Evolutionary conservation across 2,113 vertebrate species (phyloP).

Genomic region (Nibea albiflora): DNA sequence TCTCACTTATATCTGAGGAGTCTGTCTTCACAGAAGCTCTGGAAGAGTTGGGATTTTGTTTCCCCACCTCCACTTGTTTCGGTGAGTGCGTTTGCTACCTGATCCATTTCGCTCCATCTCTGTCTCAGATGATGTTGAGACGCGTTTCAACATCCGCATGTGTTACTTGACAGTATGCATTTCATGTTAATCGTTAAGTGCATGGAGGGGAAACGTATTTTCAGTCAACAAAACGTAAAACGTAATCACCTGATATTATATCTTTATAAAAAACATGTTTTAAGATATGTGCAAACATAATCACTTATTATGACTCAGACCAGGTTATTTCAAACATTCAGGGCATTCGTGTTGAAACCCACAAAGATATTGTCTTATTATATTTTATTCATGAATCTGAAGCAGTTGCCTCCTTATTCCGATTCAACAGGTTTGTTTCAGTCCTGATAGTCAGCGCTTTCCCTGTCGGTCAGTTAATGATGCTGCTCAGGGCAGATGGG

Average conservation of each 20-base stretch:
- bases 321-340: background rate
- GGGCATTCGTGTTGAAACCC: background rate
- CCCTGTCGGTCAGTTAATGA: background rate
- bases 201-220: background rate
- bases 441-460: background rate
- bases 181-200: background rate
- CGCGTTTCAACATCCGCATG: background rate
- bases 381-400: background rate
- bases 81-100: constrained; percentile 45
- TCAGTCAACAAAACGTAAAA: background rate
- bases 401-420: constrained; percentile 17
- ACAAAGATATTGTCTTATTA: background rate
- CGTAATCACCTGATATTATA: background rate
- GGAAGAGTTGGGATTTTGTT: constrained; percentile 44
- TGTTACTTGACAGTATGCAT: background rate
- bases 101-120: background rate
- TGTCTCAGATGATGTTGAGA: background rate
- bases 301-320: background rate
- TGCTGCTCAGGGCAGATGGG: constrained; percentile 11
- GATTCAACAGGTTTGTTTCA: constrained; percentile 72
- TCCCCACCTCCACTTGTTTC: constrained; percentile 36
- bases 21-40: constrained; percentile 31
- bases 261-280: too few species aligned
- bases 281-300: too few species aligned
- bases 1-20: constrained; percentile 26